Evolutionary conservation across 2,797 vertebrate species (phyloP), one percentile per base, ranked within the genome.

Genomic region (Clarias laeviceps): DNA sequence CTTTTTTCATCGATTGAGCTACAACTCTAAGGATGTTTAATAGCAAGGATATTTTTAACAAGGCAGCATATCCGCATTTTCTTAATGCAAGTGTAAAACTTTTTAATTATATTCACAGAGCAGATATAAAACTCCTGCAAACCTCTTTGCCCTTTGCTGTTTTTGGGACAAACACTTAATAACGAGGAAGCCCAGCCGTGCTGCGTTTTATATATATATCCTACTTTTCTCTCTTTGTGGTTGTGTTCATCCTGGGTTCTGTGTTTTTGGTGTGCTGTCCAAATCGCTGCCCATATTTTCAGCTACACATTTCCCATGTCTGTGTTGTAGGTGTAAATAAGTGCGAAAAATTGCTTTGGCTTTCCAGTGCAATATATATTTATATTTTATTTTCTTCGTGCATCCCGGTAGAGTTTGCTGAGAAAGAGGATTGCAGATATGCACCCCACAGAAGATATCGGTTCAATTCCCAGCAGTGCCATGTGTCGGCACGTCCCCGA

Each of bases 291-390:
- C 74, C 65, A 22, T 83, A 83, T 86, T 86, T 86, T 79, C 69
- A 57, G 37, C 56, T 50, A 32, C 81, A 65, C 54, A 17, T 65
- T 78, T 80, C 66, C 82, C 66, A 20, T 80, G 61, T 17, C 85
- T 72, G 22, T 83, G 82, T 84, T 82, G 80, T 57, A 82, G 85
- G 85, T 86, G 81, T 86, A 83, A 86, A 86, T 86, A 86, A 80
- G 74, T 83, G 85, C 3, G 80, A 77, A 82, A 56, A 72, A 54
- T 59, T 37, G 65, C 81, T 73, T 79, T n/a, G 76, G 56, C 76
- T 62, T 62, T 24, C 57, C 17, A 24, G 56, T 34, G 27, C 1
- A 15, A 3, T n/a, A 3, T 50, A 54, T 34, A 2, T 34, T 14
- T 20, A 1, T 69, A 37, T 29, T 14, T 32, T 6, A 18, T 62